phyloP scores from a whole-genome alignment of 2,113 vertebrate species.

The Alethe castanea region DNA sequence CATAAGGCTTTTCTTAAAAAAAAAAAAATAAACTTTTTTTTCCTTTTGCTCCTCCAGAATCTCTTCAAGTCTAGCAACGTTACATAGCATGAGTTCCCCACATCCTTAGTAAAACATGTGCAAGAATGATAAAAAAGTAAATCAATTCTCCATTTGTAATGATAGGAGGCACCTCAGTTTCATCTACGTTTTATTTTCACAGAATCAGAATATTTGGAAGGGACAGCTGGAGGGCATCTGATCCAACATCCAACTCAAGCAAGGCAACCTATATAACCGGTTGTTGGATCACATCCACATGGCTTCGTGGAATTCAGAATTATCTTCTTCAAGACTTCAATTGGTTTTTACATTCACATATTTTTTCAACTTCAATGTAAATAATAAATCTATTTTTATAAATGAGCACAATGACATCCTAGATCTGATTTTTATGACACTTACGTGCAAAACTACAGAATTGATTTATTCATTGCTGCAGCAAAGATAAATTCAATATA shows the following conservation, averaged over 20 bases:
- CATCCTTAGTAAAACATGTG: not conserved
- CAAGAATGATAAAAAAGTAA: not conserved
- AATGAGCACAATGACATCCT: conserved; percentile 11
- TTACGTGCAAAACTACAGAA: not conserved
- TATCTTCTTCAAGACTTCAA: not conserved
- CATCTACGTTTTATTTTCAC: not conserved
- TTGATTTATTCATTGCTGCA: not conserved
- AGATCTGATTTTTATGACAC: conserved; percentile 26
- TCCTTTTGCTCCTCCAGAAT: not conserved
- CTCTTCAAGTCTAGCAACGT: not conserved
- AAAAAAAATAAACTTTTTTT: not conserved
- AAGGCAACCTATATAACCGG: not conserved
- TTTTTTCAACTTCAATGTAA: not conserved
- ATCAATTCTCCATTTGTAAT: not conserved
- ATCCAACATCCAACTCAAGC: not conserved
- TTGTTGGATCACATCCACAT: not conserved
- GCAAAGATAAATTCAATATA: conserved; percentile 32
- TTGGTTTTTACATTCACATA: not conserved
- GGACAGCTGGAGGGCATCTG: not conserved
- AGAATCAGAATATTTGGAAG: not conserved
- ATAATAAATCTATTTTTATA: conserved; percentile 34
- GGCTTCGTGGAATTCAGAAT: not conserved
- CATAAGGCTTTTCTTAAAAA: not conserved
- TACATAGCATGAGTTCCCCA: not conserved
- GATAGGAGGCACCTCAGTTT: not conserved